These are phyloP conservation scores for Seira sanloemensis DNA, from an alignment of 2,888 invertebrate species.

Conservation along the genomic window DNA sequence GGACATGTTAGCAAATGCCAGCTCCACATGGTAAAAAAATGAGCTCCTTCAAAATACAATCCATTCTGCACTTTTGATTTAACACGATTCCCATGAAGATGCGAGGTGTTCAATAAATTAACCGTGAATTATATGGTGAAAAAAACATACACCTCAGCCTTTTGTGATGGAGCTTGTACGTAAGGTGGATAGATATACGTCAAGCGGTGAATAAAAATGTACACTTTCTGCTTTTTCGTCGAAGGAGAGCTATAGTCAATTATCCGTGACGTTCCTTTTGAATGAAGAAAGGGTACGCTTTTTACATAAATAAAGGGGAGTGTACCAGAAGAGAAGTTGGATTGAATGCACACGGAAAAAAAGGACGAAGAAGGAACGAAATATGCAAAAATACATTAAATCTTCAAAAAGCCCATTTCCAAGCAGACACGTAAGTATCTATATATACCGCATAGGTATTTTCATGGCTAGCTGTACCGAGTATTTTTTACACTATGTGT, in stretches of 20 bases:
- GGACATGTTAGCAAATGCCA: too few relatives aligned
- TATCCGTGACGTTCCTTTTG: slow-evolving; percentile 55
- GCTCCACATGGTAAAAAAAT: too few relatives aligned
- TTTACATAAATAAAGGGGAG: neutral
- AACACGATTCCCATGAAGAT: too few relatives aligned
- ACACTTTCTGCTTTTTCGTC: slow-evolving; percentile 1
- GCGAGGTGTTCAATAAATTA: slow-evolving; percentile 51
- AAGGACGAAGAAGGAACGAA: neutral
- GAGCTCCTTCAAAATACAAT: too few relatives aligned
- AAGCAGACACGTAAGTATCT: neutral
- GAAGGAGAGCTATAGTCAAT: slow-evolving; percentile 49
- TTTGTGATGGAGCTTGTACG: neutral
- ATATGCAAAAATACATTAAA: slow-evolving; percentile 1
- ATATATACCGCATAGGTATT: neutral
- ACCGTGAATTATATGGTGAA: slow-evolving; percentile 37
- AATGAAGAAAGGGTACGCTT: neutral
- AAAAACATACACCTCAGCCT: slow-evolving; percentile 20
- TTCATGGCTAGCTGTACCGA: neutral
- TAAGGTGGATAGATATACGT: neutral
- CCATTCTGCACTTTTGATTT: too few relatives aligned
- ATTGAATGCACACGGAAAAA: neutral
- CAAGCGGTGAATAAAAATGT: slow-evolving; percentile 13
- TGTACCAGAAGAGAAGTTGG: neutral
- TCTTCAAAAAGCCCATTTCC: slow-evolving; percentile 2
- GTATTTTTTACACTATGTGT: slow-evolving; percentile 7